These are phyloP conservation scores for Xiphophorus birchmanni DNA, from an alignment of 2,797 vertebrate genomes.

Conservation along the genomic window DNA sequence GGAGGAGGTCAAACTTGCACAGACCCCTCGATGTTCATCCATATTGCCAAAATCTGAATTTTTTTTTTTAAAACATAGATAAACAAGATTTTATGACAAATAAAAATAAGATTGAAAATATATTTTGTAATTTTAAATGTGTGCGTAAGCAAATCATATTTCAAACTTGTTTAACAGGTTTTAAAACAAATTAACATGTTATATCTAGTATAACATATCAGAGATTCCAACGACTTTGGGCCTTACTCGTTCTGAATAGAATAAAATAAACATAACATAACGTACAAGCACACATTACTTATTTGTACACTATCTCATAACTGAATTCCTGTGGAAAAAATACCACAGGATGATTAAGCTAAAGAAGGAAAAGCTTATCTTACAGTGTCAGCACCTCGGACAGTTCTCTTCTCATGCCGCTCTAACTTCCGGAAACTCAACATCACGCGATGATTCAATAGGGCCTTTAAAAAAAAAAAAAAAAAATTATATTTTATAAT, in stretches of 20 bases:
- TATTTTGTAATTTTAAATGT: background rate
- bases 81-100: background rate
- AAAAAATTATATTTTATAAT: no score
- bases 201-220: background rate
- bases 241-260: background rate
- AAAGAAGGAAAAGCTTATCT: constrained; percentile 36
- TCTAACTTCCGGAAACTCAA: constrained; percentile 58
- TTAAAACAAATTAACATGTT: background rate
- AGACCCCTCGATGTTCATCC: constrained; percentile 50
- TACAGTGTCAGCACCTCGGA: constrained; percentile 76
- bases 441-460: constrained; percentile 52
- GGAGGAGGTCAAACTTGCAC: constrained; percentile 10
- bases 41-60: constrained; percentile 45
- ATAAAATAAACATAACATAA: background rate
- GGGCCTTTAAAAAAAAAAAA: no score
- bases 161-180: background rate
- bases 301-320: background rate
- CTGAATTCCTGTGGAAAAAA: background rate
- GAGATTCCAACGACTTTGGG: background rate
- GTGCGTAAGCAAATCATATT: background rate
- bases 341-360: background rate
- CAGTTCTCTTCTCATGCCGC: constrained; percentile 54
- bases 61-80: background rate
- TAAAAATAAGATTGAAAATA: background rate
- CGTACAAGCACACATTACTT: background rate